Base-by-base conservation (phyloP, 2,888 invertebrate genomes). In the Scaptomyza cyrtandrae region DNA sequence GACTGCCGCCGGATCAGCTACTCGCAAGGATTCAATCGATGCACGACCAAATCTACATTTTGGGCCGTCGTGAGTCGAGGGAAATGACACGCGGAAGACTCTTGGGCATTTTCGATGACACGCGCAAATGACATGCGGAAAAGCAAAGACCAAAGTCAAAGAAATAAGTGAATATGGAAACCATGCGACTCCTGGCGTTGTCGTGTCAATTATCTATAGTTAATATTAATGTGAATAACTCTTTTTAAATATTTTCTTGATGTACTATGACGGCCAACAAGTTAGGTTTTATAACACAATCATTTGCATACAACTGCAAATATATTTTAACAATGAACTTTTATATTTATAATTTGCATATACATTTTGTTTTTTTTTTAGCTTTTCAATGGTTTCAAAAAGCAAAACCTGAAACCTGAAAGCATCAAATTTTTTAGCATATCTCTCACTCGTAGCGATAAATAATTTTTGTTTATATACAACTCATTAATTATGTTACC, bases 31-130 rank as follows among this genome's bases (percentile, higher is more conserved):
- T 99, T 0, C 97, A 97, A 91, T 97, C 97, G 89, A 93, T 99
- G 14, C 98, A 99, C 90, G 98, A 99, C 90, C 94, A 97, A 67
- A 98, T 99, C 0, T 99, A 98, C 92, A 97, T 98, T 89, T 93
- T 99, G 33, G 99, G 98, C 3, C 93, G 98, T 14, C 98, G 98
- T 90, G 99, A 99, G 93, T 96, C 98, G 0, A 97, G 97, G 91
- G 98, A 99, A 93, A 97, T 99, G 96, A 98, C 98, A 0, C 93
- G 98, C 82, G 98, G 98, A 43, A 98, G 98, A 93, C 97, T 98
- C 92, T 93, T 99, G 74, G 97, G 98, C 90, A 96, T 99, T 89
- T 96, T 96, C 88, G 93, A 92, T 76, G 53, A 0, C 68, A 74
- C 3, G 24, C 24, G 24, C 24, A 35, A 50, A 35, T 50, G 19